Evolutionary conservation across 2,888 invertebrate species (phyloP), one percentile per base, ranked within the genome.

Genomic region (Cremastinae sp.): DNA sequence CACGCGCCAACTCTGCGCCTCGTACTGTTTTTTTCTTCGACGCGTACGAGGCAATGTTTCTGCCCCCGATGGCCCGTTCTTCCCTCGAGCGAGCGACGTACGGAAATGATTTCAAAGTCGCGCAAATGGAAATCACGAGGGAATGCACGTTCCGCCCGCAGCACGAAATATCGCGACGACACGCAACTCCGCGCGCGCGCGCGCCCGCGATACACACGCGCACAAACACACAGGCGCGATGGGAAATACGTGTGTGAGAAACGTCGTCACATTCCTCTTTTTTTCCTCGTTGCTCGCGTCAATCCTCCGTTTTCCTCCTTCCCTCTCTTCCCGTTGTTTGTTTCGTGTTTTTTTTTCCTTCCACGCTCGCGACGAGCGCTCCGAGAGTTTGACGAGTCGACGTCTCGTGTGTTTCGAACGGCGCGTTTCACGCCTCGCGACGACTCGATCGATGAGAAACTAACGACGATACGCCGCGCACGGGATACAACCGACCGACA

Each of bases 171-270:
- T 53, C 59, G 69, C 61, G 61, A 70, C 65, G 71, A 68, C 22
- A 49, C 62, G 20, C 20, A 34, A 28, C 38, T 16, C 16, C 36
- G 0, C 22, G 41, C 58, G 36, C 20, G 4, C n/a, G 16, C 20
- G 64, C 56, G 49, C 16, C 34, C 18, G 14, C 34, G 36, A 41
- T 38, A 64, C 73, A 54, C 70, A 49, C 59, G 59, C 66, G 28
- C 16, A 61, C 38, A 43, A 53, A 49, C 79, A 58, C 79, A 59
- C 62, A 22, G n/a, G 69, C 69, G 34, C 69, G 61, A 45, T 43
- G 38, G 53, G 69, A 70, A 70, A 59, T n/a, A 59, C 69, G 69
- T 70, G 69, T 61, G 69, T 51, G 69, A 68, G 36, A 49, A 36
- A 69, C 69, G 59, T 69, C 41, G 51, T 61, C 58, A 59, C 58